These are phyloP conservation scores for Spea bombifrons DNA, from an alignment of 2,113 vertebrate genomes.

Conservation along the genomic window DNA sequence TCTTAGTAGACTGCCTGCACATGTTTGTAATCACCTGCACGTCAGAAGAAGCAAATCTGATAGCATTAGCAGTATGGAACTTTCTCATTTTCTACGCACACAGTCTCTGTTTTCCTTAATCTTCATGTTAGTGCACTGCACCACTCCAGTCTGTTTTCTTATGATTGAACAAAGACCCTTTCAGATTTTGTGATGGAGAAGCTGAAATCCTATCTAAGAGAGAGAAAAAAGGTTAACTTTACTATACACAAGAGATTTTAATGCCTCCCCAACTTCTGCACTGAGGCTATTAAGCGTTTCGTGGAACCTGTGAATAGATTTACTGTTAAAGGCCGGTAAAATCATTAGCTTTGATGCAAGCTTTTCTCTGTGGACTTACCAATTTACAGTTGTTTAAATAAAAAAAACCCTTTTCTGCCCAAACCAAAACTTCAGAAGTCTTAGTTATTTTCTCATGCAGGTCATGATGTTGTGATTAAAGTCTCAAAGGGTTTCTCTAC, in stretches of 20 bases:
- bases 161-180: conserved; percentile 27
- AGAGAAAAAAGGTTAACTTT: conserved; percentile 6
- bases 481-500: not conserved
- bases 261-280: conserved; percentile 1
- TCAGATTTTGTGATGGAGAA: conserved; percentile 4
- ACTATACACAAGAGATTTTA: conserved; percentile 22
- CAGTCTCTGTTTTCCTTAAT: conserved; percentile 25
- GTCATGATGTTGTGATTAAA: conserved; percentile 8
- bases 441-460: not conserved
- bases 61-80: not conserved
- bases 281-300: conserved; percentile 24
- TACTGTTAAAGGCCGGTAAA: conserved; percentile 26
- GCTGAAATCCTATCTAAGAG: conserved; percentile 30
- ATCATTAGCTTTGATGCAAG: conserved; percentile 13
- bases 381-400: conserved; percentile 13
- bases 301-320: conserved; percentile 22
- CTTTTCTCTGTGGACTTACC: conserved; percentile 6
- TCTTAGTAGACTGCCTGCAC: conserved; percentile 29
- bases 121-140: conserved; percentile 23
- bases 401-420: not conserved
- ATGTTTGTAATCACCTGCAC: conserved; percentile 40
- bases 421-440: not conserved
- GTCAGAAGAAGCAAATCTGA: conserved; percentile 1
- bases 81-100: conserved; percentile 20
- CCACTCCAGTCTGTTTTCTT: conserved; percentile 24